Evolutionary conservation across 2,797 vertebrate genomes (phyloP).

Genomic region (Tangara arthus): DNA sequence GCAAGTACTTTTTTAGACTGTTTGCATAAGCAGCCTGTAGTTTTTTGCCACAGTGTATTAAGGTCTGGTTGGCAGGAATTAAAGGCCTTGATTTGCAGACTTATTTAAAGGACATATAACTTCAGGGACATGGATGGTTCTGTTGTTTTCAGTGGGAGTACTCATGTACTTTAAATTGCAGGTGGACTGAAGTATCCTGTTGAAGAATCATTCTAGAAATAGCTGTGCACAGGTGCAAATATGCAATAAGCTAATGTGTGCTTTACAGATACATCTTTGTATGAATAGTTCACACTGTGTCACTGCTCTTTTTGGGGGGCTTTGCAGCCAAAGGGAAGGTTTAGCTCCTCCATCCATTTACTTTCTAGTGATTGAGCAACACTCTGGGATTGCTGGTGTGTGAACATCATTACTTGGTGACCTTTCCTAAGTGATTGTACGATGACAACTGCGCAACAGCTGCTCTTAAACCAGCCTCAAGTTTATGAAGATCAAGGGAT

Average conservation of each 20-base stretch:
- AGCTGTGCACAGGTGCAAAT: background rate
- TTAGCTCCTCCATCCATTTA: background rate
- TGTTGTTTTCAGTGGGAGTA: background rate
- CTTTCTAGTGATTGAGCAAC: background rate
- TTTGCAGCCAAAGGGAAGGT: background rate
- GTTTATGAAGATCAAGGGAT: background rate
- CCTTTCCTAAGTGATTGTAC: background rate
- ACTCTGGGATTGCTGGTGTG: background rate
- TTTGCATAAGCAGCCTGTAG: background rate
- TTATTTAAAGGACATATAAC: background rate
- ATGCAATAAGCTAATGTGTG: background rate
- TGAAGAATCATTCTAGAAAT: background rate
- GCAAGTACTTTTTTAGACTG: background rate
- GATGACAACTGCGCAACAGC: background rate
- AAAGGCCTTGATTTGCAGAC: background rate
- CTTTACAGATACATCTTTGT: background rate
- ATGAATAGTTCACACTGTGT: background rate
- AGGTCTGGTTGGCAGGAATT: background rate
- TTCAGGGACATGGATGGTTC: background rate
- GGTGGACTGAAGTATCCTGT: background rate
- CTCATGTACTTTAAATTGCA: background rate
- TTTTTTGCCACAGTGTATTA: background rate
- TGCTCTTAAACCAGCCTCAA: background rate
- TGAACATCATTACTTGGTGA: background rate
- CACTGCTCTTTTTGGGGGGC: background rate